Percentiles rank a stretch among this genome's conserved stretches.
Evolutionary conservation across 64 coral and sea anemone species (phyloP).

Genomic region (Actinia equina): DNA sequence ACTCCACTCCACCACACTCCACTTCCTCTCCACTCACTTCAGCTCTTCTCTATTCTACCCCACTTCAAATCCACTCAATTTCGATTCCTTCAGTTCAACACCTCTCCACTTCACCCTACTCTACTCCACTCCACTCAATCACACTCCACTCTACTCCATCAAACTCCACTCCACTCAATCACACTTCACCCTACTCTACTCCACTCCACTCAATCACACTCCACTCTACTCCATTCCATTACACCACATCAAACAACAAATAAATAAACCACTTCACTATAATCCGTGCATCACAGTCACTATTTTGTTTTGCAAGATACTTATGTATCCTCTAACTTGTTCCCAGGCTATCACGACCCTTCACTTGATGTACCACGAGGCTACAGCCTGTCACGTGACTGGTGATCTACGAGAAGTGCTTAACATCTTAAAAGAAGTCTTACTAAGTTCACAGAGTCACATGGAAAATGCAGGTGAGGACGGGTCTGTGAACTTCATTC

Average conservation of each 20-base stretch:
- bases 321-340: neutral
- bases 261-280: no score
- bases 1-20: neutral
- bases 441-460: slow-evolving; percentile 78
- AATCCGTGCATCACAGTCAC: neutral
- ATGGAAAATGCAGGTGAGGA: slow-evolving; percentile 82
- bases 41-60: neutral
- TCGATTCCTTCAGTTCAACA: no score
- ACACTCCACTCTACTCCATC: neutral
- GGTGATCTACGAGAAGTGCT: slow-evolving; percentile 88
- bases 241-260: neutral
- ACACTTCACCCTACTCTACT: neutral
- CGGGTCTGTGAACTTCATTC: no score
- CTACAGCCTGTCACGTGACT: slow-evolving; percentile 98
- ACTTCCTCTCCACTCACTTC: neutral
- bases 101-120: neutral
- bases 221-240: neutral
- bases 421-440: slow-evolving; percentile 67
- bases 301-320: neutral
- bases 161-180: neutral
- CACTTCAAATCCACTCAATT: neutral
- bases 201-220: neutral
- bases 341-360: slow-evolving; percentile 78
- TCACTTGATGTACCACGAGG: slow-evolving; percentile 99
- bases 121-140: neutral